Conservation (phyloP, 35 echinoderm and acorn worm species). For the Apostichopus californicus region DNA sequence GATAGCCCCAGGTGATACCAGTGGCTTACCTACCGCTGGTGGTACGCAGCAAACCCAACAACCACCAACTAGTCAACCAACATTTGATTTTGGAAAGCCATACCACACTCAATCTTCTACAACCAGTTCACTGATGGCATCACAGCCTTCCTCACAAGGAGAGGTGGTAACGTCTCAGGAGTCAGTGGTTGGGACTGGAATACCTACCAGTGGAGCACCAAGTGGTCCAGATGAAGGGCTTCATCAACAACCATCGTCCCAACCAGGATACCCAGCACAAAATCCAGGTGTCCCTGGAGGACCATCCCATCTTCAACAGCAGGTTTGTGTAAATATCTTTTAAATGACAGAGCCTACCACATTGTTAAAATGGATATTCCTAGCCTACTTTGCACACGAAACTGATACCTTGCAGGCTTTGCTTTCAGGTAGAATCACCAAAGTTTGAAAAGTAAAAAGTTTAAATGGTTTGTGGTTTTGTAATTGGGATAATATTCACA, state of each 20-base stretch:
- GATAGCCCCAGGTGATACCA: neutral
- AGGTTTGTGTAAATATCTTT: conserved; percentile 1
- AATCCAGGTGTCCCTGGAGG: conserved; percentile 1
- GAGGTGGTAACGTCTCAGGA: neutral
- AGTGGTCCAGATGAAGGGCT: conserved; percentile 3
- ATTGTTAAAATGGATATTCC: no score
- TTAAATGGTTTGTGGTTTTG: no score
- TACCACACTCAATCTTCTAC: conserved; percentile 4
- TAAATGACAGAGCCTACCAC: neutral
- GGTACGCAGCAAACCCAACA: neutral
- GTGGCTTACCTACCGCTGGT: neutral
- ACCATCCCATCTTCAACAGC: conserved; percentile 35
- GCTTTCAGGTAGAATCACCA: no score
- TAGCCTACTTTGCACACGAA: no score
- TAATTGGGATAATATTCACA: no score
- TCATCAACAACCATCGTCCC: conserved; percentile 26
- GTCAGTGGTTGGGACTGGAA: neutral
- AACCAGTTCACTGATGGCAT: neutral
- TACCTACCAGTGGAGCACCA: conserved; percentile 26
- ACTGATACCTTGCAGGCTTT: no score
- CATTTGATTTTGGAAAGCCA: conserved; percentile 17
- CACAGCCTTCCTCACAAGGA: conserved; percentile 1
- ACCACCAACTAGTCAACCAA: conserved; percentile 37
- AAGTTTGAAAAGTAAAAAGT: no score
- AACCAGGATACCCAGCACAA: conserved; percentile 19